phyloP scores from a whole-genome alignment of 2,888 invertebrate genomes.

The Oithona nana region DNA sequence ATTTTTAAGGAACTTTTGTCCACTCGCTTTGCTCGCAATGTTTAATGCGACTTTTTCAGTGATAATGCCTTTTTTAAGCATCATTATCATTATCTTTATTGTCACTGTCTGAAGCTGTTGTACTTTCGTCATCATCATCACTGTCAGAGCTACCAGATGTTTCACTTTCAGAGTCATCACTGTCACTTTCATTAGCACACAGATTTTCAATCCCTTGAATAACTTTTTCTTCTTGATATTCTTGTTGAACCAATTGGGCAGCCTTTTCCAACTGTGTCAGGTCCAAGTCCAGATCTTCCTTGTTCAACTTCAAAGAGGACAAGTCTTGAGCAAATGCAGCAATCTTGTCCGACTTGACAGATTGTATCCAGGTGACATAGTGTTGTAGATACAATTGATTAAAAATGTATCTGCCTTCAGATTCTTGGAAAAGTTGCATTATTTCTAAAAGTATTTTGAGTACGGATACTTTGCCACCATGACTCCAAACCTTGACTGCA shows the following conservation, averaged over 20 bases:
- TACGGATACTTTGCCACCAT: slow-evolving; percentile 3
- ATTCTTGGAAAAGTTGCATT: neutral
- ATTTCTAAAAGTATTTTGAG: slow-evolving; percentile 2
- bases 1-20: too few relatives aligned
- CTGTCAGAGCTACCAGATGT: neutral
- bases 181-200: too few relatives aligned
- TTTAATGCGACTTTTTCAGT: too few relatives aligned
- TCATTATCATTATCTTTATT: too few relatives aligned
- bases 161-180: neutral
- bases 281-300: neutral
- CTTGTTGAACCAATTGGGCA: neutral
- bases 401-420: slow-evolving; percentile 8
- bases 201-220: too few relatives aligned
- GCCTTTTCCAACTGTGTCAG: slow-evolving; percentile 6
- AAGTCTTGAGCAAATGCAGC: too few relatives aligned
- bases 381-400: slow-evolving; percentile 11
- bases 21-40: too few relatives aligned
- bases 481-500: neutral
- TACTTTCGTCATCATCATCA: neutral
- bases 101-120: neutral
- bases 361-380: neutral
- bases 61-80: too few relatives aligned
- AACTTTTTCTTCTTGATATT: neutral
- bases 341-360: too few relatives aligned
- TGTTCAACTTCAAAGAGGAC: too few relatives aligned